phyloP scores from a whole-genome alignment of 2,888 invertebrate genomes.

The Phyllotreta cruciferae region DNA sequence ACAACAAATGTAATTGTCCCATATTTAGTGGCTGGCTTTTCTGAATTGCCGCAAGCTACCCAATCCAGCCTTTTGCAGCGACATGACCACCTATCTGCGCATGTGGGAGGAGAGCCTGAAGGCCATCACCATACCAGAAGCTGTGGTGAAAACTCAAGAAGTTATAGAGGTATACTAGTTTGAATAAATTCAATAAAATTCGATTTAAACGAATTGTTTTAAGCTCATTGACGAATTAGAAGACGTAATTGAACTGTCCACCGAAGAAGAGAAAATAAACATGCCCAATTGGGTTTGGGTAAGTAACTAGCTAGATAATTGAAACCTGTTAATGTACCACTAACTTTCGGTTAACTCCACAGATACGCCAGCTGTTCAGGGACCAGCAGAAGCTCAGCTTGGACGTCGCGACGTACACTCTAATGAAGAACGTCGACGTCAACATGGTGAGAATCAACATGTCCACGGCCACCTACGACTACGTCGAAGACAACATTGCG shows the following conservation, averaged over 20 bases:
- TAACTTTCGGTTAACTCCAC: background rate
- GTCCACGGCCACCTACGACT: slow-evolving; percentile 59
- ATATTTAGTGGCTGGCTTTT: slow-evolving; percentile 63
- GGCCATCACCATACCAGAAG: slow-evolving; percentile 57
- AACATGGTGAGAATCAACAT: slow-evolving; percentile 61
- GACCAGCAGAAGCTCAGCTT: slow-evolving; percentile 60
- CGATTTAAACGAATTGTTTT: slow-evolving; percentile 27
- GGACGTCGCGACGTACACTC: slow-evolving; percentile 61
- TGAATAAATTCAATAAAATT: slow-evolving; percentile 5
- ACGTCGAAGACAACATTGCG: slow-evolving; percentile 56
- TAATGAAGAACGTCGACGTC: slow-evolving; percentile 61
- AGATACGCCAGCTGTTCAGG: slow-evolving; percentile 59
- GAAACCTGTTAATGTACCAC: too few species aligned
- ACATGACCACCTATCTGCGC: slow-evolving; percentile 65
- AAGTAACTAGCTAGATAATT: too few species aligned
- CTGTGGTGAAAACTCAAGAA: slow-evolving; percentile 58
- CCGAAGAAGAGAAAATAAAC: slow-evolving; percentile 40
- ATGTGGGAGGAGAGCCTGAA: slow-evolving; percentile 61
- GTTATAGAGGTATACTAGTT: slow-evolving; percentile 48
- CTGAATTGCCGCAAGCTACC: slow-evolving; percentile 65
- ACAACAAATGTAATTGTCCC: background rate
- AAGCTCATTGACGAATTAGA: slow-evolving; percentile 52
- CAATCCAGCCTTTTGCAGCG: slow-evolving; percentile 60
- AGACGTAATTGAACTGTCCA: slow-evolving; percentile 50
- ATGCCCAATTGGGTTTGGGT: slow-evolving; percentile 52